A percentile compares a stretch with the other conserved stretches of the same genome.
Conservation (phyloP, 2,113 vertebrate species). For the Trichechus manatus region DNA sequence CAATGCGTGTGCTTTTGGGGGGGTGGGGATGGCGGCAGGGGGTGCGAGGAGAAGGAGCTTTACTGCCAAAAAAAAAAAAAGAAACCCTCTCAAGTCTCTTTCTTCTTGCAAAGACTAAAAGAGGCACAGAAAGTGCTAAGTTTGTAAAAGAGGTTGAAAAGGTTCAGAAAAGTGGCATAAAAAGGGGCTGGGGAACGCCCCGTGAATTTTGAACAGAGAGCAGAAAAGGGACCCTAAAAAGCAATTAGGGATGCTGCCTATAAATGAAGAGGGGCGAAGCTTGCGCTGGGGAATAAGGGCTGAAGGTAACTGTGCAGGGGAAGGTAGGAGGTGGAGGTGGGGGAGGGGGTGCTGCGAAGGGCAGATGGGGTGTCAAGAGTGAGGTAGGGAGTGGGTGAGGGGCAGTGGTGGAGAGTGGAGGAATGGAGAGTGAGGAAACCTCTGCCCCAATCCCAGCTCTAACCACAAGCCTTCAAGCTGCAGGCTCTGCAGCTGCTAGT, state of each 20-base stretch:
- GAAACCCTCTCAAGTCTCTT: conserved; percentile 81
- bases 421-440: background rate
- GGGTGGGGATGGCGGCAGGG: conserved; percentile 70
- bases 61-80: conserved; percentile 79
- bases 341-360: background rate
- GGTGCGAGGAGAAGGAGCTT: conserved; percentile 77
- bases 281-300: conserved; percentile 82
- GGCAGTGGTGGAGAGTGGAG: background rate
- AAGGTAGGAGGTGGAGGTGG: conserved; percentile 31
- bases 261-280: conserved; percentile 87
- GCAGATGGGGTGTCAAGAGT: conserved; percentile 36
- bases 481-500: background rate
- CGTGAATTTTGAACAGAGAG: conserved; percentile 91
- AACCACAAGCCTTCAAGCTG: background rate
- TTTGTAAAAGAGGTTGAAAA: conserved; percentile 90
- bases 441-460: accelerated
- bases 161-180: conserved; percentile 90
- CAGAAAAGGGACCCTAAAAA: conserved; percentile 90
- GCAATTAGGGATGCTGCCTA: conserved; percentile 92
- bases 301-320: conserved; percentile 81
- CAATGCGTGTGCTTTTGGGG: conserved; percentile 89
- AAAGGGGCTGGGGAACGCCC: conserved; percentile 87
- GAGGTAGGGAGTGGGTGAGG: no score
- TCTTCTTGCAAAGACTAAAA: conserved; percentile 83
- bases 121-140: conserved; percentile 87